Conservation (phyloP, 2,888 invertebrate genomes). For the Eristalinus sepulchralis region DNA sequence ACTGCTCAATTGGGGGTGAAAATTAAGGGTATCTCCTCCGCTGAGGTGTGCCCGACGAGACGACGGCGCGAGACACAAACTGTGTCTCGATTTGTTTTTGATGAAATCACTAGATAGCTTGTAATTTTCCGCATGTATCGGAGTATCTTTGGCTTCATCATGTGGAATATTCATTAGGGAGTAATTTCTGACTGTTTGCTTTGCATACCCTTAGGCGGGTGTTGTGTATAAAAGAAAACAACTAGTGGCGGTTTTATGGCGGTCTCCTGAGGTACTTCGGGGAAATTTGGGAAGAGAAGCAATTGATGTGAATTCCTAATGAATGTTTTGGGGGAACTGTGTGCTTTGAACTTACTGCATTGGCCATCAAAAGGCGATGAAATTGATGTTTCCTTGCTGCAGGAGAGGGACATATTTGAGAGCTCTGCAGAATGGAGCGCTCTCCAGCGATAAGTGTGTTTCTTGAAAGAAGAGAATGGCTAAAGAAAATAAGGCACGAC, state of each 20-base stretch:
- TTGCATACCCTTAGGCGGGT: background rate
- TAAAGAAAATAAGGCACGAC: no score
- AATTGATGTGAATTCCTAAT: no score
- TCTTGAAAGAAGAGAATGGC: no score
- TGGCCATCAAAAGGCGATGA: no score
- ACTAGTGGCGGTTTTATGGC: background rate
- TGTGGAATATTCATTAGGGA: background rate
- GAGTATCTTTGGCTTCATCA: background rate
- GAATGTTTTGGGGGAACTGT: no score
- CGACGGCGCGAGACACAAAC: background rate
- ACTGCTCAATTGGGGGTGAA: slow-evolving; percentile 56
- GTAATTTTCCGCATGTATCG: background rate
- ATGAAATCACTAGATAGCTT: background rate
- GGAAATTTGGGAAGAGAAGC: background rate
- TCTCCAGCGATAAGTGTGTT: no score
- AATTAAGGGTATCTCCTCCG: slow-evolving; percentile 12
- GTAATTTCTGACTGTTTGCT: background rate
- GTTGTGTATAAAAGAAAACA: background rate
- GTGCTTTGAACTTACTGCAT: no score
- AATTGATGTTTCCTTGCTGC: no score
- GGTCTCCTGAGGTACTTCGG: background rate
- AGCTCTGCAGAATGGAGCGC: no score
- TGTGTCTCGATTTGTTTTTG: background rate
- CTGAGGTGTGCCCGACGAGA: background rate
- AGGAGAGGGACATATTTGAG: no score